Evolutionary conservation across 2,888 invertebrate species (phyloP).

Genomic region (Hemithea aestivaria): DNA sequence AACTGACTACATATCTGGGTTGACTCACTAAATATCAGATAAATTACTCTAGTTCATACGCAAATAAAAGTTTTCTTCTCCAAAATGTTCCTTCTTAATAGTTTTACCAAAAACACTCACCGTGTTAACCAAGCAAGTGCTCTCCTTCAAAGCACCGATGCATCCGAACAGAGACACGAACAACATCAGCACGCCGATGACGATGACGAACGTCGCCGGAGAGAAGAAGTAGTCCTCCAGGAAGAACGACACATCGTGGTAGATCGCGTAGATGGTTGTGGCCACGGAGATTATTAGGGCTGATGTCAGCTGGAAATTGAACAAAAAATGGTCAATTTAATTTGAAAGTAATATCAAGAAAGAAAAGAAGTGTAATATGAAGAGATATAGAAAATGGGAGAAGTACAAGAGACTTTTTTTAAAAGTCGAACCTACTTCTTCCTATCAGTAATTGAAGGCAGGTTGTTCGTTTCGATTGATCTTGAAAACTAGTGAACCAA

Average conservation of each 20-base stretch:
- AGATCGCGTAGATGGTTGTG: slow-evolving; percentile 84
- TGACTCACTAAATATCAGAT: too few relatives aligned
- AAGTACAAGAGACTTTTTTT: too few relatives aligned
- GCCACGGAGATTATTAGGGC: slow-evolving; percentile 86
- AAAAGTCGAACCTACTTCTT: too few relatives aligned
- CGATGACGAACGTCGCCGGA: slow-evolving; percentile 90
- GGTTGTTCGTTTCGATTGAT: too few relatives aligned
- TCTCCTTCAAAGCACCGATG: slow-evolving; percentile 93
- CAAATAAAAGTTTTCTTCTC: too few relatives aligned
- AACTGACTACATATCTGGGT: too few relatives aligned
- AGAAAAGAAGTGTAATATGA: neutral
- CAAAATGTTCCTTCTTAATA: too few relatives aligned
- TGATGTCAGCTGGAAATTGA: slow-evolving; percentile 82
- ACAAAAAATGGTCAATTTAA: neutral
- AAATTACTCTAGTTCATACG: too few relatives aligned
- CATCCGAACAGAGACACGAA: slow-evolving; percentile 94
- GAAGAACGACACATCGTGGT: slow-evolving; percentile 87
- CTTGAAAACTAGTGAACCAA: too few relatives aligned
- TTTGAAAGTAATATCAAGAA: too few relatives aligned
- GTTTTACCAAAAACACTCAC: slow-evolving; percentile 73
- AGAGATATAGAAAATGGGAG: too few relatives aligned
- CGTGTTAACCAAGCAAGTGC: slow-evolving; percentile 89
- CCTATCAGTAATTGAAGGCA: too few relatives aligned
- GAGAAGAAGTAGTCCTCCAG: slow-evolving; percentile 87
- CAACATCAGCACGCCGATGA: slow-evolving; percentile 90